Conservation (phyloP, 2,888 invertebrate species). For the Orthosia incerta region DNA sequence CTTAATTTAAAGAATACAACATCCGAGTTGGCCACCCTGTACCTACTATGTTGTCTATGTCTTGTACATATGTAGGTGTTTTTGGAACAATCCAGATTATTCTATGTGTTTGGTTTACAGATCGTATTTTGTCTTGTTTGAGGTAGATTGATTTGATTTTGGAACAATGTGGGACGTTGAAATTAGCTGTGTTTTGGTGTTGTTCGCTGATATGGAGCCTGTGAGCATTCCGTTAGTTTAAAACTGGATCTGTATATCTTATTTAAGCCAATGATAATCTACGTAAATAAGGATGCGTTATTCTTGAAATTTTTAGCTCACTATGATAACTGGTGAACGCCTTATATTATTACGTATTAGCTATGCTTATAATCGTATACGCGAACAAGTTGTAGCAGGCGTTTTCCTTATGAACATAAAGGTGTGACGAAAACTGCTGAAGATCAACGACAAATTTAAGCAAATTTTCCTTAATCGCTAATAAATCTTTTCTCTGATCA, state of each 20-base stretch:
- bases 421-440: too few relatives aligned
- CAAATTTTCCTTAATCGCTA: background rate
- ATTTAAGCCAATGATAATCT: too few relatives aligned
- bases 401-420: too few relatives aligned
- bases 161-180: constrained; percentile 12
- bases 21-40: background rate
- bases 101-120: constrained; percentile 8
- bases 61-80: background rate
- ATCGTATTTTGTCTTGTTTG: constrained; percentile 6
- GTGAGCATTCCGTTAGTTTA: background rate
- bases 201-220: background rate
- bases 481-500: too few relatives aligned
- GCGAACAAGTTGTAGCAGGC: background rate
- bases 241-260: too few relatives aligned
- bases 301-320: too few relatives aligned
- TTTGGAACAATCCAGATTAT: constrained; percentile 26
- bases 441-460: background rate
- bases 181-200: constrained; percentile 3
- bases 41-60: background rate
- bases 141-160: constrained; percentile 13
- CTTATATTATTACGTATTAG: background rate
- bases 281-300: too few relatives aligned
- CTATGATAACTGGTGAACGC: too few relatives aligned
- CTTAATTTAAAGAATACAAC: background rate
- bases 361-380: background rate